Percentiles rank a stretch among this genome's conserved stretches.
Evolutionary conservation across 2,888 invertebrate genomes (phyloP).

Genomic region (Laothoe populi): DNA sequence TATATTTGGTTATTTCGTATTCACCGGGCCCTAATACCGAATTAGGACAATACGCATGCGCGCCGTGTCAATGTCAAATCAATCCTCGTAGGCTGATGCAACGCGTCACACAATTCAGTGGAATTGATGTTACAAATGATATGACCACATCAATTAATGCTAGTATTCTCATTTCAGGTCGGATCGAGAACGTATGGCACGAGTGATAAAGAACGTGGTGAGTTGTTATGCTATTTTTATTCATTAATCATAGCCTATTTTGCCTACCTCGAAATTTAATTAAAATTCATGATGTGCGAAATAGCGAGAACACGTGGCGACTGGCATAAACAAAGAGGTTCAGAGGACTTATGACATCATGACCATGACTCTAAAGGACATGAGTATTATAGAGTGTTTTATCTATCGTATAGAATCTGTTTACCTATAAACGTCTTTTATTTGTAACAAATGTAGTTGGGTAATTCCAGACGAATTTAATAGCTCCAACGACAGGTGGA

Average conservation of each 20-base stretch:
- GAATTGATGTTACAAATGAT: slow-evolving; percentile 47
- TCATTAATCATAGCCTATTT: background rate
- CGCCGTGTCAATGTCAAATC: slow-evolving; percentile 82
- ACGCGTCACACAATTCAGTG: slow-evolving; percentile 56
- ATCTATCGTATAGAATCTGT: background rate
- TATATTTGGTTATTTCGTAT: slow-evolving; percentile 52
- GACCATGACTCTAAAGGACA: slow-evolving; percentile 5
- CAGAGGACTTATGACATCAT: background rate
- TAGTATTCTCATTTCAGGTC: slow-evolving; percentile 53
- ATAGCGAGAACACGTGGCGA: background rate
- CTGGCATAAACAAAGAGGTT: background rate
- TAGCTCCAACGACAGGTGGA: slow-evolving; percentile 14
- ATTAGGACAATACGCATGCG: slow-evolving; percentile 83
- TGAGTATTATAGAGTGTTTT: background rate
- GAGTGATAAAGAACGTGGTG: slow-evolving; percentile 40
- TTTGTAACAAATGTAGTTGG: background rate
- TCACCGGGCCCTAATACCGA: slow-evolving; percentile 58
- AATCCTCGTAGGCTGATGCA: slow-evolving; percentile 82
- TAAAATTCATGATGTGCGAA: slow-evolving; percentile 3
- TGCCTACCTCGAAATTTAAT: slow-evolving; percentile 5
- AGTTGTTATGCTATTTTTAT: slow-evolving; percentile 25
- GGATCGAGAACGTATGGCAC: slow-evolving; percentile 38
- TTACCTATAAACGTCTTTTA: slow-evolving; percentile 7
- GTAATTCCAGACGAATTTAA: background rate
- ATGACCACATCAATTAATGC: slow-evolving; percentile 46